Base-by-base conservation (phyloP, 2,888 invertebrate genomes). In the Tholera decimalis region DNA sequence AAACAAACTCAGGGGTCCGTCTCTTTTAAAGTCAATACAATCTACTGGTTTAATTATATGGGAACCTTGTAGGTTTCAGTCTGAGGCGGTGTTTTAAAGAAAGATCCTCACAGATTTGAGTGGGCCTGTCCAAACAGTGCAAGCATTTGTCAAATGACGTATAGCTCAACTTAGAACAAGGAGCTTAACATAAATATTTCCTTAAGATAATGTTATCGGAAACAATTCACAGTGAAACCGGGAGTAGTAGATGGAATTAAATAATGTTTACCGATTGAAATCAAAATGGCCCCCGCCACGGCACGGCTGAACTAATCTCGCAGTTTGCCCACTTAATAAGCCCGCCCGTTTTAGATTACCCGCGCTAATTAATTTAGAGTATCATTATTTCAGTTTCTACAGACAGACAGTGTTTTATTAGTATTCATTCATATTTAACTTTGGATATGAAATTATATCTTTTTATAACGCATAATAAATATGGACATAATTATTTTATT, bases 311-410 rank as follows among this genome's bases (percentile, higher is more conserved):
- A 64, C 54, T 71, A 65, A 78, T 71, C 67, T 61, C 33, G 30
- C 54, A 60, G 63, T 78, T 68, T 47, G 44, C 59, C 24, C 46
- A 51, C 57, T 60, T 60, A 78, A 78, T 74, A 51, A 55, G 57
- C 54, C 51, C 11, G 50, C 51, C 39, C 44, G 59, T 64, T 71
- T 68, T 24, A 62, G 47, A 78, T 74, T 67, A 67, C 50, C 28
- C n/a, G 15, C 22, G 58, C 56, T 65, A 71, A 77, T 77, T 73
- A 73, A 73, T 66, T 67, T 46, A 62, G 35, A 60, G 39, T 73
- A 44, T 73, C 47, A 73, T 65, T 53, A 65, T 56, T 72, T 72
- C 18, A 56, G 39, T 51, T 51, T 55, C 61, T 28, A 51, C 43
- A 24, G n/a, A 35, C 37, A 4, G n/a, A n/a, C n/a, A n/a, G n/a